Percentiles rank a stretch among this genome's conserved stretches.
Conservation (phyloP, 2,888 invertebrate genomes). For the Thymelicus sylvestris region DNA sequence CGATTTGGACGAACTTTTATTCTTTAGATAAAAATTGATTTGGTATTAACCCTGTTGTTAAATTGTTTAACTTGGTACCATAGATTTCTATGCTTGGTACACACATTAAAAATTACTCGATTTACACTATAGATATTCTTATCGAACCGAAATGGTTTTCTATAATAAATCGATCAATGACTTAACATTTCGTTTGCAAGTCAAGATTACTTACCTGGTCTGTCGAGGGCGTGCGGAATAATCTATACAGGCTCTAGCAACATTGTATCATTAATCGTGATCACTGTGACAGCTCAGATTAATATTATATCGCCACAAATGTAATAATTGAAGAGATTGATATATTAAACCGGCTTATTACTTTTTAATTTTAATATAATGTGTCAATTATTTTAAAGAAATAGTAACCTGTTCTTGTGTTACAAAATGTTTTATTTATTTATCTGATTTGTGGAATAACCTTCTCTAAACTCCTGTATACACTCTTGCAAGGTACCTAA, state of each 20-base stretch:
- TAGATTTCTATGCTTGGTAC: too few species aligned
- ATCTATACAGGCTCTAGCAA: constrained; percentile 24
- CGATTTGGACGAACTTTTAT: too few species aligned
- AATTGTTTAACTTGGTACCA: too few species aligned
- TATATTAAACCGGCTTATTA: background rate
- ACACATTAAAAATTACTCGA: too few species aligned
- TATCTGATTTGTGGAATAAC: too few species aligned
- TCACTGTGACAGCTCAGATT: constrained; percentile 32
- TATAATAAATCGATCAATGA: background rate
- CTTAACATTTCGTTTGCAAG: constrained; percentile 19
- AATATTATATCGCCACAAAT: constrained; percentile 28
- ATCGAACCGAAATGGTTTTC: constrained; percentile 5
- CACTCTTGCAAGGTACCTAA: too few species aligned
- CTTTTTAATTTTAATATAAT: background rate
- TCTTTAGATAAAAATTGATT: too few species aligned
- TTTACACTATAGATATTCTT: background rate
- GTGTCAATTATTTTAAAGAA: background rate
- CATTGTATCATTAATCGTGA: constrained; percentile 33
- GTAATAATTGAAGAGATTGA: constrained; percentile 13
- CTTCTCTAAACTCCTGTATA: too few species aligned
- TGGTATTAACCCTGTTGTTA: too few species aligned
- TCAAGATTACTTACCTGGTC: constrained; percentile 24
- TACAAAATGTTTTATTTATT: too few species aligned
- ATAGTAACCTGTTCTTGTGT: too few species aligned
- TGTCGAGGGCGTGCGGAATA: constrained; percentile 22